Conservation (phyloP, 2,113 vertebrate genomes). For the Scytalopus superciliaris region DNA sequence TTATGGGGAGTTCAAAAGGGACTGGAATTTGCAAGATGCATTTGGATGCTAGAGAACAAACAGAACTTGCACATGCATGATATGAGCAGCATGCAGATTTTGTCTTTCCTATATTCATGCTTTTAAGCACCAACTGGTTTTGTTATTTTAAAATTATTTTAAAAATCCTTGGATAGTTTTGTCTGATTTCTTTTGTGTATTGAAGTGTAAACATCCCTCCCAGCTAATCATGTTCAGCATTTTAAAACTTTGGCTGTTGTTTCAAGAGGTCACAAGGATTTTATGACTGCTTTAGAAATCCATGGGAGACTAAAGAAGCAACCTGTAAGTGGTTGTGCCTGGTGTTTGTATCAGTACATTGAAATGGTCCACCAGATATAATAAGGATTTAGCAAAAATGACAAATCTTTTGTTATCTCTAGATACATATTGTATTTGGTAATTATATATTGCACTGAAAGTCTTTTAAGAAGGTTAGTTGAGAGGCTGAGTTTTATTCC, state of each 20-base stretch:
- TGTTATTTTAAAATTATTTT: background rate
- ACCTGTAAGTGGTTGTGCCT: background rate
- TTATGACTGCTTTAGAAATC: background rate
- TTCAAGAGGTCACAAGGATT: background rate
- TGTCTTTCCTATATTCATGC: background rate
- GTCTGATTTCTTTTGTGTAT: background rate
- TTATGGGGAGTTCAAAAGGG: background rate
- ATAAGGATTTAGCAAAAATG: background rate
- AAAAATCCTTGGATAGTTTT: background rate
- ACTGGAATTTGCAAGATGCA: background rate
- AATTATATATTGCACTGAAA: background rate
- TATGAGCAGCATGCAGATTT: background rate
- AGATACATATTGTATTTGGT: background rate
- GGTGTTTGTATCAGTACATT: background rate
- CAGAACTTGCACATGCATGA: background rate
- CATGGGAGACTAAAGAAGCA: background rate
- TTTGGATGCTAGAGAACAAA: slow-evolving; percentile 3
- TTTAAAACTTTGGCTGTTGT: background rate
- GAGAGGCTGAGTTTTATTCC: background rate
- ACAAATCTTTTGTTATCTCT: background rate
- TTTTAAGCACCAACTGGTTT: background rate
- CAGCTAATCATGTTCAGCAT: background rate
- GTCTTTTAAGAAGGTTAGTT: background rate
- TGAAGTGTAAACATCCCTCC: background rate
- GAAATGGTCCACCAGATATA: background rate